Percentiles rank a stretch among this genome's conserved stretches.
These are phyloP conservation scores for Holacanthella duospinosa DNA, from an alignment of 2,888 invertebrate species.

Conservation along the genomic window DNA sequence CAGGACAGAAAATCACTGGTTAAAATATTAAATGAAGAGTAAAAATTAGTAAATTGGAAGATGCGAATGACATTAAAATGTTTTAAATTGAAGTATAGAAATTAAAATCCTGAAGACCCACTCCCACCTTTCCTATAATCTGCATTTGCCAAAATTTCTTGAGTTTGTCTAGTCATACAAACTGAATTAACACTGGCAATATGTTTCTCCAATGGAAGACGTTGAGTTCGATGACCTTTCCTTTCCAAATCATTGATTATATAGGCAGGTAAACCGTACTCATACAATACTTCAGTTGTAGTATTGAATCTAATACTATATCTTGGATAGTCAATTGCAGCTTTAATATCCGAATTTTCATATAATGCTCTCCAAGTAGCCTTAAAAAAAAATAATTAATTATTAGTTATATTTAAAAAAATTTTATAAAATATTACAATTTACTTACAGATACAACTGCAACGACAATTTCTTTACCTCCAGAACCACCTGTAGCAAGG, in stretches of 20 bases:
- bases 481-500: conserved; percentile 46
- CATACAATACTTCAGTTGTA: conserved; percentile 24
- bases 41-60: neutral
- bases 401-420: neutral
- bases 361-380: conserved; percentile 36
- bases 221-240: conserved; percentile 26
- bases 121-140: conserved; percentile 33
- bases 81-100: no score
- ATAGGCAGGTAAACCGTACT: conserved; percentile 33
- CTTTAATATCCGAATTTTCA: conserved; percentile 34
- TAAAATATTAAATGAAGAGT: neutral
- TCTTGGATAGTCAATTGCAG: conserved; percentile 34
- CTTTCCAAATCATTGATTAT: conserved; percentile 29
- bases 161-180: conserved; percentile 23
- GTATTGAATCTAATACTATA: conserved; percentile 23
- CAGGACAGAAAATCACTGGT: no score
- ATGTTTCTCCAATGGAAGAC: conserved; percentile 16
- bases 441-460: no score
- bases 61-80: no score
- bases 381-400: conserved; percentile 13
- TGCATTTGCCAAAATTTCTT: conserved; percentile 33
- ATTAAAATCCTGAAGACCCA: conserved; percentile 34
- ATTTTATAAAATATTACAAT: no score
- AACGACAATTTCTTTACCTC: conserved; percentile 47
- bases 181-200: conserved; percentile 34